Evolutionary conservation across 2,888 invertebrate species (phyloP).

Genomic region (Laothoe populi): DNA sequence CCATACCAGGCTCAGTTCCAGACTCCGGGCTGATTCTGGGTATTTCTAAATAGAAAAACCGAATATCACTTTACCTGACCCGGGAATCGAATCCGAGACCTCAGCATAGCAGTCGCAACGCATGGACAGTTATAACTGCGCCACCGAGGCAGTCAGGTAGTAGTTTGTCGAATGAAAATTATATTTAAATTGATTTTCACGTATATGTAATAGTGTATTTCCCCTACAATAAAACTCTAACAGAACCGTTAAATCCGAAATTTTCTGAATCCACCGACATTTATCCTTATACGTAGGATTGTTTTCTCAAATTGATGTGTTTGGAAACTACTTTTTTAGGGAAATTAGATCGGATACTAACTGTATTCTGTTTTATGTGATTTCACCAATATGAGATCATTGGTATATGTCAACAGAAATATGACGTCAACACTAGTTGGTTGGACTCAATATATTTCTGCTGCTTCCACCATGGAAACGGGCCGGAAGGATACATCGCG

Average conservation of each 20-base stretch:
- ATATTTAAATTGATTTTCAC: too few species aligned
- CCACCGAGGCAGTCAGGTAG: too few species aligned
- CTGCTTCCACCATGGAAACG: too few species aligned
- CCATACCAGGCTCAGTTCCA: too few species aligned
- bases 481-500: too few species aligned
- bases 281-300: constrained; percentile 62
- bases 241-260: constrained; percentile 36
- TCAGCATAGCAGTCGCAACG: too few species aligned
- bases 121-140: too few species aligned
- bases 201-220: constrained; percentile 22
- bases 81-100: too few species aligned
- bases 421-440: background rate
- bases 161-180: too few species aligned
- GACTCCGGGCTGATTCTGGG: too few species aligned
- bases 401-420: constrained; percentile 37
- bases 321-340: constrained; percentile 61
- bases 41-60: too few species aligned
- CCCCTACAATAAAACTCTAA: constrained; percentile 1
- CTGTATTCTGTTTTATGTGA: constrained; percentile 43
- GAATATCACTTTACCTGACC: too few species aligned
- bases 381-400: constrained; percentile 48
- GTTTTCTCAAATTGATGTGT: constrained; percentile 46
- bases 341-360: constrained; percentile 56
- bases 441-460: background rate
- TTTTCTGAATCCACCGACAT: constrained; percentile 55